phyloP scores from a whole-genome alignment of 2,797 vertebrate species.

The Myotis findleyi region DNA sequence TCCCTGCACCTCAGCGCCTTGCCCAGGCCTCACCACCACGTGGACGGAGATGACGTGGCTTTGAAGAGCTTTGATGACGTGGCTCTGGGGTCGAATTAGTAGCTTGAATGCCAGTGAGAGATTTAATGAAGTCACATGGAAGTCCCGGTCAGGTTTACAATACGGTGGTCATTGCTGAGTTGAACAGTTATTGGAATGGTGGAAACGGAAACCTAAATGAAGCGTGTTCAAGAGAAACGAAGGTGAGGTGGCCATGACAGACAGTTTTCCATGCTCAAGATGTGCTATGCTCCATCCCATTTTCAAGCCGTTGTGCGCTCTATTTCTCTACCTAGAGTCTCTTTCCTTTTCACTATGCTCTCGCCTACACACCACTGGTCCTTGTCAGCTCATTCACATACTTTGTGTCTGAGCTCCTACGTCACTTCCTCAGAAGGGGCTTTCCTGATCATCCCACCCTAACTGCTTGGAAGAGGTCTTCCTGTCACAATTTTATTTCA shows the following conservation, averaged over 20 bases:
- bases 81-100: not conserved
- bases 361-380: not conserved
- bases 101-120: not conserved
- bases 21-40: accelerated
- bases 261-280: not conserved
- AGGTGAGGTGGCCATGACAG: not conserved
- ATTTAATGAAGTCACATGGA: not conserved
- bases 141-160: not conserved
- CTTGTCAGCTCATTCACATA: not conserved
- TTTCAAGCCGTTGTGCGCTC: not conserved
- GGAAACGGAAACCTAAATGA: not conserved
- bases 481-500: not conserved
- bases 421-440: not conserved
- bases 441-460: not conserved
- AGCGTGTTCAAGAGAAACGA: not conserved
- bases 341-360: not conserved
- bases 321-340: not conserved
- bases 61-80: no score
- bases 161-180: not conserved
- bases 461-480: not conserved
- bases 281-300: not conserved
- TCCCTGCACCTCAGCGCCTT: accelerated
- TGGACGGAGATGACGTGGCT: accelerated
- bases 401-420: not conserved
- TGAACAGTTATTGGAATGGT: not conserved